phyloP scores from a whole-genome alignment of 2,797 vertebrate genomes.

The Mormyrus hasselquistii region DNA sequence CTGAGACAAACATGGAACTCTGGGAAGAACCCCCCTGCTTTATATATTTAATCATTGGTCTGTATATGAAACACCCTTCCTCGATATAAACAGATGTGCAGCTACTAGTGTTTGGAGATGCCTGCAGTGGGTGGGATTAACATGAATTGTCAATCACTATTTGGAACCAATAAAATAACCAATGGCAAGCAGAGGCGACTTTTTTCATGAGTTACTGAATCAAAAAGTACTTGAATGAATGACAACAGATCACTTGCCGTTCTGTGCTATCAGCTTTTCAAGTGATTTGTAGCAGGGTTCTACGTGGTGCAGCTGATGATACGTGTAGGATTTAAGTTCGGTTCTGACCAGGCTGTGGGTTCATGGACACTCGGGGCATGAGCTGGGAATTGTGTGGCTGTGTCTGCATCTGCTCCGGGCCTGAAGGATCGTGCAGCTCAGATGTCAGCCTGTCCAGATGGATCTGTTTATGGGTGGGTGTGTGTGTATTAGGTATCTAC shows the following conservation, averaged over 20 bases:
- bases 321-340: not conserved
- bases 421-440: not conserved
- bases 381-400: not conserved
- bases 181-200: constrained; percentile 3
- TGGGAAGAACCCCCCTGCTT: not conserved
- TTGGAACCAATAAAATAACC: constrained; percentile 1
- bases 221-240: not conserved
- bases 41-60: not conserved
- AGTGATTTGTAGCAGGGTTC: not conserved
- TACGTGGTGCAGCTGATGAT: not conserved
- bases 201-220: not conserved
- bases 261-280: not conserved
- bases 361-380: not conserved
- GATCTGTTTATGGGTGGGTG: not conserved
- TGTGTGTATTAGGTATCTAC: not conserved
- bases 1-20: not conserved
- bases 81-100: not conserved
- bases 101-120: not conserved
- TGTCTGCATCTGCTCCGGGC: not conserved
- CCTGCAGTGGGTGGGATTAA: not conserved
- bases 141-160: not conserved
- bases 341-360: not conserved
- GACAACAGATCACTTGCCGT: not conserved
- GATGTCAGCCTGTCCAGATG: not conserved
- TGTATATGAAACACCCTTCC: not conserved